These are phyloP conservation scores for Callimorpha dominula DNA, from an alignment of 2,888 invertebrate species.

Conservation along the genomic window DNA sequence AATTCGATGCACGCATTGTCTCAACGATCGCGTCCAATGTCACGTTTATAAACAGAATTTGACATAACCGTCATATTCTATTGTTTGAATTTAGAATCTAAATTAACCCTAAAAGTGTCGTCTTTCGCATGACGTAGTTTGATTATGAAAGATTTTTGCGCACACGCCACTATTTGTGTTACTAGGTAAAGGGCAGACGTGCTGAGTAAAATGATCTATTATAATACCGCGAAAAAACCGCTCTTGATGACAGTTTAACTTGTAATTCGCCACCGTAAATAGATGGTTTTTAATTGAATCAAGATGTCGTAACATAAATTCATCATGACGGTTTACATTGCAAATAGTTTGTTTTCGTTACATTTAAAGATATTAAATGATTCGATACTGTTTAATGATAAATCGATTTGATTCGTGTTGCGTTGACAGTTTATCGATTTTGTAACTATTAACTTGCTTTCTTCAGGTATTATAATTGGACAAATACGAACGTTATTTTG, in stretches of 20 bases:
- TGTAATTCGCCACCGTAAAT: conserved; percentile 12
- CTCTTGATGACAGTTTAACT: conserved; percentile 21
- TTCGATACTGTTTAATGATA: conserved; percentile 43
- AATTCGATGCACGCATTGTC: conserved; percentile 76
- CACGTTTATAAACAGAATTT: conserved; percentile 69
- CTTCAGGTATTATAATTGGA: background rate
- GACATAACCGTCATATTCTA: conserved; percentile 49
- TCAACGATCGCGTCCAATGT: conserved; percentile 69
- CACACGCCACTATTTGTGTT: conserved; percentile 73
- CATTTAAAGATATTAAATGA: conserved; percentile 44
- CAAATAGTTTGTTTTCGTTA: conserved; percentile 30
- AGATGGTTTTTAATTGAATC: conserved; percentile 23
- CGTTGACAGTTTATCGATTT: conserved; percentile 43
- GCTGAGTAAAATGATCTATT: conserved; percentile 55
- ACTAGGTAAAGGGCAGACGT: conserved; percentile 83
- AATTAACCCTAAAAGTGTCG: conserved; percentile 40
- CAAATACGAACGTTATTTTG: background rate
- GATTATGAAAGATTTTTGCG: conserved; percentile 65
- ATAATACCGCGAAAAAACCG: conserved; percentile 57
- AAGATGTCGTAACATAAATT: conserved; percentile 33
- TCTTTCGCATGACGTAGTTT: conserved; percentile 48
- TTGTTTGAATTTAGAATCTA: conserved; percentile 55
- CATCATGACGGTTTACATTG: conserved; percentile 33
- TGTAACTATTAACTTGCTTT: conserved; percentile 25
- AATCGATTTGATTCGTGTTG: conserved; percentile 51